Evolutionary conservation across 2,113 vertebrate species (phyloP), one percentile per base, ranked within the genome.

Genomic region (Sorex fumeus): DNA sequence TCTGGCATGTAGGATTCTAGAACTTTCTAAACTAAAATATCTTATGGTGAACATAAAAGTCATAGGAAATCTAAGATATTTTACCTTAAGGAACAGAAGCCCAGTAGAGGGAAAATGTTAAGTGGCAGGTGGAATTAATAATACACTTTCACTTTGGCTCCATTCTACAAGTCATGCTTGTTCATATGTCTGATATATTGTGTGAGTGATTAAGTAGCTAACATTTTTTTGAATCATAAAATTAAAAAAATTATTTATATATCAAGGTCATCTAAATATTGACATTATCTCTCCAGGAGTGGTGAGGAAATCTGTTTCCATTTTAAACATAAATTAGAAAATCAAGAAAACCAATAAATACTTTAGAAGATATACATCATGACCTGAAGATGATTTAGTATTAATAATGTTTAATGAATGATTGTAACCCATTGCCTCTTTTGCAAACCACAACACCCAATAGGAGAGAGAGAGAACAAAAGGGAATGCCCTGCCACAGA

Each of bases 281-380:
- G 23, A 79, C 60, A 50, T 83, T 84, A n/a, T 91, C 23, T 92
- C 11, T 3, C 36, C 1, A 40, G 25, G 82, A 45, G 30, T 21
- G 2, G 5, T 74, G 0, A 82, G 47, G 69, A 66, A 57, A 88
- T 75, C 57, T 69, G 62, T 28, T 87, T 43, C 6, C 1, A 79
- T 78, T 83, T 75, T 71, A 77, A 66, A 76, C 82, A 72, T 28
- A 93, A 60, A 82, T 67, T 69, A 91, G 1, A 1, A 81, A 87
- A 64, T 77, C 62, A 91, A 2, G 70, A 45, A 89, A 32, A 4
- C 72, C 90, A 87, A 45, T 72, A 19, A 84, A 45, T 36, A 0
- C 28, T 76, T 6, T 7, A 82, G 28, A 70, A 1, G 28, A 6
- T 74, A 69, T 40, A 30, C 40, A 70, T 72, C 34, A 92, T 72